Conservation (phyloP, 1,140 invertebrate species). For the Varroa destructor region DNA sequence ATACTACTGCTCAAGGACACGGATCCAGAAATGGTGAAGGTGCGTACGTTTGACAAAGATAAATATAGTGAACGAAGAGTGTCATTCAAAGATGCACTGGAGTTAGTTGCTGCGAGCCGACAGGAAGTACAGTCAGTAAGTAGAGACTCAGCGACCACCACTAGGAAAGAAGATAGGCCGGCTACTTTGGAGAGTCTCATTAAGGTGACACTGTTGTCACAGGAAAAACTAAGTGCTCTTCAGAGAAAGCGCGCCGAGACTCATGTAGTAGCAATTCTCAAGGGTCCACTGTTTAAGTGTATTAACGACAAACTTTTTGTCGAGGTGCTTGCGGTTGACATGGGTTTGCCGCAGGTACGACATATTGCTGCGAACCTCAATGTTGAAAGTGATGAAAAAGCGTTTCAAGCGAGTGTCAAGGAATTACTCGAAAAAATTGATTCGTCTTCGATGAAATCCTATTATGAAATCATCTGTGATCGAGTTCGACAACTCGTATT, state of each 20-base stretch:
- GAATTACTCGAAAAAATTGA: conserved; percentile 45
- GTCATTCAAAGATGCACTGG: conserved; percentile 45
- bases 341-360: conserved; percentile 46
- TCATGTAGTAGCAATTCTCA: conserved; percentile 45
- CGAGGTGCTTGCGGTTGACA: conserved; percentile 48
- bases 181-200: conserved; percentile 1
- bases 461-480: conserved; percentile 16
- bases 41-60: conserved; percentile 46
- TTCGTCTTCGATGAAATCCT: conserved; percentile 12
- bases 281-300: conserved; percentile 33
- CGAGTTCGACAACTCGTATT: conserved; percentile 12
- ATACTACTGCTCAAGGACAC: conserved; percentile 54
- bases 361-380: conserved; percentile 47
- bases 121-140: conserved; percentile 29
- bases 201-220: not conserved
- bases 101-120: conserved; percentile 46
- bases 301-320: conserved; percentile 42
- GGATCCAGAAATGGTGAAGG: conserved; percentile 49
- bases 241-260: conserved; percentile 44
- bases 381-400: conserved; percentile 45
- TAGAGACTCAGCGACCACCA: conserved; percentile 34
- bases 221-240: conserved; percentile 33
- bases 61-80: conserved; percentile 51
- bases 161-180: not conserved
- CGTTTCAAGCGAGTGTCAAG: conserved; percentile 48